phyloP scores from a whole-genome alignment of 2,797 vertebrate genomes.

The Clarias pachynema region DNA sequence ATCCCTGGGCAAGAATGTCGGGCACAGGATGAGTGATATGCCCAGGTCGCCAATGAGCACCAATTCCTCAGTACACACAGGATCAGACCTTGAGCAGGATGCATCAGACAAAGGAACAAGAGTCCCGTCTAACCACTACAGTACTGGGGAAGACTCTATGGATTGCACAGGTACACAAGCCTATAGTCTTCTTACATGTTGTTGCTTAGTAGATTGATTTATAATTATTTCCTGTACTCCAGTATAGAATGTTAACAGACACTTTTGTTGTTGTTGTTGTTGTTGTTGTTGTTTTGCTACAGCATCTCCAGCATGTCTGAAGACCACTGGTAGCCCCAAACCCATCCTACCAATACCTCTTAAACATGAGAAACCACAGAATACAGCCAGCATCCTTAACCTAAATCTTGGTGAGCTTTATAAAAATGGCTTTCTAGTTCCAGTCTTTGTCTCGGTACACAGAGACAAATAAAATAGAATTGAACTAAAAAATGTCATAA shows the following conservation, averaged over 20 bases:
- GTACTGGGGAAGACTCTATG: slow-evolving; percentile 89
- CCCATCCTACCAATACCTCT: slow-evolving; percentile 79
- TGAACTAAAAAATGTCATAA: neutral
- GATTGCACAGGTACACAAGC: slow-evolving; percentile 83
- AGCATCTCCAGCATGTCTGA: slow-evolving; percentile 84
- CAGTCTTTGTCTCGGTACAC: neutral
- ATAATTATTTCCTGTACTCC: neutral
- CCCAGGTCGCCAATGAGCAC: slow-evolving; percentile 95
- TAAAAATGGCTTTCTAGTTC: neutral
- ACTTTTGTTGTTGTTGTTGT: neutral
- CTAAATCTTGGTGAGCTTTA: slow-evolving; percentile 89
- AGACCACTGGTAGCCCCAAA: slow-evolving; percentile 87
- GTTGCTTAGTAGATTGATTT: neutral
- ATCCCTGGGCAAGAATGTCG: slow-evolving; percentile 81
- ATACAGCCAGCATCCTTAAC: slow-evolving; percentile 94
- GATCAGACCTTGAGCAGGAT: slow-evolving; percentile 93
- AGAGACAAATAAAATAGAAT: neutral
- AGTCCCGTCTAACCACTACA: slow-evolving; percentile 82
- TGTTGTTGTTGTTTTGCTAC: slow-evolving; percentile 51
- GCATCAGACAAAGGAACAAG: slow-evolving; percentile 76
- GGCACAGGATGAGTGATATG: slow-evolving; percentile 74
- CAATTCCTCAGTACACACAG: slow-evolving; percentile 93
- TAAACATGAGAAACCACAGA: slow-evolving; percentile 86
- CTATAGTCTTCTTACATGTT: neutral
- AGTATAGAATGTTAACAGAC: neutral